These are phyloP conservation scores for Saccostrea echinata DNA, from an alignment of 1,140 invertebrate species.

Conservation along the genomic window DNA sequence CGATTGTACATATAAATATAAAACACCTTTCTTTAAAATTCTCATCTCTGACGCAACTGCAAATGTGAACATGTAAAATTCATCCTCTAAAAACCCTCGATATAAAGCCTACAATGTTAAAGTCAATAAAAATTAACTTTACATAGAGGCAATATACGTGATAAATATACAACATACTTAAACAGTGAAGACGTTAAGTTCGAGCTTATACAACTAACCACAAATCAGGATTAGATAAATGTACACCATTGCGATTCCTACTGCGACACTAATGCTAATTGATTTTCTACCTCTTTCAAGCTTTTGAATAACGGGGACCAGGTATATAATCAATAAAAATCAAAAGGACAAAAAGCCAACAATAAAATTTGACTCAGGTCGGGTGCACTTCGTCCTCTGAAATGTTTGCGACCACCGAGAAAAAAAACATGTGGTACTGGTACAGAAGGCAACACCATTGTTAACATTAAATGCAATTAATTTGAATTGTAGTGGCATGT, in stretches of 20 bases:
- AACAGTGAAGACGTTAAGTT: not conserved
- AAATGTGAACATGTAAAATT: not conserved
- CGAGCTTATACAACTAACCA: not conserved
- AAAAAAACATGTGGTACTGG: not conserved
- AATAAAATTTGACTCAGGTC: not conserved
- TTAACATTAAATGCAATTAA: not conserved
- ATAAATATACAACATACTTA: slow-evolving; percentile 5
- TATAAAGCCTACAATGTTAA: not conserved
- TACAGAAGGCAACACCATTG: not conserved
- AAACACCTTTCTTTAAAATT: not conserved
- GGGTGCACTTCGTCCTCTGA: not conserved
- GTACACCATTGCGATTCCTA: not conserved
- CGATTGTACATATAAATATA: not conserved
- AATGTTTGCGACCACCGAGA: not conserved
- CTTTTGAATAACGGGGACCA: slow-evolving; percentile 10
- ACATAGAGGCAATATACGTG: not conserved
- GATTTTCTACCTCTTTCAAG: slow-evolving; percentile 34
- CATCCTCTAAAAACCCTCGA: not conserved
- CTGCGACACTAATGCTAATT: slow-evolving; percentile 18
- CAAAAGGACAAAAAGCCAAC: not conserved
- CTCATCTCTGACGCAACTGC: not conserved
- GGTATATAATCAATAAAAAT: slow-evolving; percentile 29
- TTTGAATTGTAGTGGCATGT: not conserved
- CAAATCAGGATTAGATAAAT: slow-evolving; percentile 25
- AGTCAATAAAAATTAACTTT: not conserved